Evolutionary conservation across 2,797 vertebrate genomes (phyloP), one percentile per base, ranked within the genome.

Genomic region (Fundulus diaphanus): DNA sequence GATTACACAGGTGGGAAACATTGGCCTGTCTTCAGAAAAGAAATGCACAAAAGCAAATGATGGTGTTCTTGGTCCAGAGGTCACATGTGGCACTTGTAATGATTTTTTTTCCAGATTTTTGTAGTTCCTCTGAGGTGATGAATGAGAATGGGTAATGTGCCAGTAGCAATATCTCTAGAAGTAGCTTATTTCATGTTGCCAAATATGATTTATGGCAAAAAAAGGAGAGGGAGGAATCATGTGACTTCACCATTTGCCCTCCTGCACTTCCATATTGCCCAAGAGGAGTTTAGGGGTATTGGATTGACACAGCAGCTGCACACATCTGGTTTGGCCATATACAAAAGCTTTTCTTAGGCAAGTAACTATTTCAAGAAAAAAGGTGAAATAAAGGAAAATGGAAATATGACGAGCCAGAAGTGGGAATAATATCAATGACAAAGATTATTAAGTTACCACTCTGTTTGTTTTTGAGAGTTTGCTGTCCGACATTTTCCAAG

Each of bases 121-220:
- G 90, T 89, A 88, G 90, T 92, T 94, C 84, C 90, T 92, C 52
- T 54, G 87, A 92, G 91, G 90, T 95, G 93, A 95, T 94, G 93
- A 93, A 96, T 95, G 91, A 90, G 87, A 91, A 92, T 91, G 90
- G 92, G 92, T 92, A 84, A 79, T 90, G 85, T 92, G 94, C 94
- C 94, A 94, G 90, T 91, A 93, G 94, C 90, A 80, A 91, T 92
- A 91, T 92, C 92, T 93, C 88, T 85, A 90, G 91, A 93, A 94
- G 92, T 92, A 93, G 90, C 94, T 94, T 94, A 93, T 96, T 95
- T 94, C 93, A 90, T 89, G 87, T 93, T 95, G 93, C 93, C 94
- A 92, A 90, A 90, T 87, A 90, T 95, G 94, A 95, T 96, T 96
- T 94, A 95, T 95, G 92, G 93, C 85, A 81, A 90, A 89, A 90